phyloP scores from a whole-genome alignment of 2,888 invertebrate genomes.

The Pyrrhia umbra region DNA sequence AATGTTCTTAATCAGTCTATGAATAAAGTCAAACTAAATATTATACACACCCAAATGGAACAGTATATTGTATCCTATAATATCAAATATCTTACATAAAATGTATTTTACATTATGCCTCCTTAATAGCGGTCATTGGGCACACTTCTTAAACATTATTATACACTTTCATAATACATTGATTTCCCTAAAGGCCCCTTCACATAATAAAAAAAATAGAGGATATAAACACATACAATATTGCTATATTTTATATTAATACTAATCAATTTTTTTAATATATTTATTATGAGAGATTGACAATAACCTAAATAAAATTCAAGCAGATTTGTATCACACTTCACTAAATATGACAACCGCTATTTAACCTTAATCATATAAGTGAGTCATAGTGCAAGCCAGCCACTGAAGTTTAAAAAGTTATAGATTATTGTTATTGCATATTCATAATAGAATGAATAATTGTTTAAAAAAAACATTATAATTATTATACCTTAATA shows the following conservation, averaged over 20 bases:
- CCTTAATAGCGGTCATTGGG: neutral
- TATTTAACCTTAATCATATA: neutral
- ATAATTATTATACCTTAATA: slow-evolving; percentile 22
- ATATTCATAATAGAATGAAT: slow-evolving; percentile 4
- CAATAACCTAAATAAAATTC: neutral
- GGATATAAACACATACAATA: slow-evolving; percentile 1
- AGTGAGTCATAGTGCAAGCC: neutral
- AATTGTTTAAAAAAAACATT: neutral
- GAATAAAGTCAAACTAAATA: slow-evolving; percentile 25
- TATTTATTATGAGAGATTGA: slow-evolving; percentile 21
- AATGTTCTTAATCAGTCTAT: slow-evolving; percentile 67
- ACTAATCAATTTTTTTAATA: neutral
- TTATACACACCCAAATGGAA: slow-evolving; percentile 10
- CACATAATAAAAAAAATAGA: neutral
- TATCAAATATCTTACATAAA: slow-evolving; percentile 33
- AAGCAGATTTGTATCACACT: neutral
- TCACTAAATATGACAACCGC: neutral
- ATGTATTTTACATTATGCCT: slow-evolving; percentile 16
- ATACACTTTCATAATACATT: neutral
- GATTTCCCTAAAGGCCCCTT: neutral
- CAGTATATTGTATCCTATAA: slow-evolving; percentile 4
- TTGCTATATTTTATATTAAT: neutral
- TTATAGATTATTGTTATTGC: neutral
- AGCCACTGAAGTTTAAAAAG: neutral
- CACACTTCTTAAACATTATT: neutral